Evolutionary conservation across 2,888 invertebrate genomes (phyloP), one percentile per base, ranked within the genome.

Genomic region (Lithophane semibrunnea): DNA sequence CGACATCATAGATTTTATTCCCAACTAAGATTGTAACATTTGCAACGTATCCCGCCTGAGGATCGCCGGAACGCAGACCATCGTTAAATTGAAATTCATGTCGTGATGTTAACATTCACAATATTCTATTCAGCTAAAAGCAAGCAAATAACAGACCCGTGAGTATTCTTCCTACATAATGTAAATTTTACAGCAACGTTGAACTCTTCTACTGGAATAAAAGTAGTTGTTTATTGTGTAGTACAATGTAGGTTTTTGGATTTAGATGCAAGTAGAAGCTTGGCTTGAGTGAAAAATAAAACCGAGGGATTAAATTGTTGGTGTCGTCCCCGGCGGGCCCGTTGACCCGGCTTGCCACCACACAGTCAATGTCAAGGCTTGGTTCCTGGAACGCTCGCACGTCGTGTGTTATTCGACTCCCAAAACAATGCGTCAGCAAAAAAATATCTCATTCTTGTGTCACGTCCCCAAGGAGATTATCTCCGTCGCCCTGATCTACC

Each of bases 381-480:
- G 84, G 85, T 90, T 90, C 86, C 89, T 74, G 71, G 89, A 89
- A 88, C 71, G 71, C 74, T 74, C 54, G 61, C 75, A 68, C 79
- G 78, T 81, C 76, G 69, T 77, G n/a, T 88, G 84, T 81, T 75
- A 84, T 91, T 90, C 80, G 87, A 86, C 86, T 87, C 89, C 90
- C 91, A 90, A 94, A 94, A 94, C 94, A 94, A 94, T 94, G 95
- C 92, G 94, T 95, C 94, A 94, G 95, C 94, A 91, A 91, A 92
- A 82, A 92, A 93, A 91, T 88, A 84, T 83, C 88, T 92, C 89
- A 92, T 94, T 95, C 93, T 94, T 87, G 82, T 91, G 94, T 93
- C 94, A 95, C 94, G 94, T 93, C 85, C 91, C 87, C 90, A 91
- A 93, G 93, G 90, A 90, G 95, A 94, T 95, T 94, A 94, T 91